Percentiles rank a stretch among this genome's conserved stretches.
Conservation (phyloP, 2,888 invertebrate species). For the Metopia argyrocephala region DNA sequence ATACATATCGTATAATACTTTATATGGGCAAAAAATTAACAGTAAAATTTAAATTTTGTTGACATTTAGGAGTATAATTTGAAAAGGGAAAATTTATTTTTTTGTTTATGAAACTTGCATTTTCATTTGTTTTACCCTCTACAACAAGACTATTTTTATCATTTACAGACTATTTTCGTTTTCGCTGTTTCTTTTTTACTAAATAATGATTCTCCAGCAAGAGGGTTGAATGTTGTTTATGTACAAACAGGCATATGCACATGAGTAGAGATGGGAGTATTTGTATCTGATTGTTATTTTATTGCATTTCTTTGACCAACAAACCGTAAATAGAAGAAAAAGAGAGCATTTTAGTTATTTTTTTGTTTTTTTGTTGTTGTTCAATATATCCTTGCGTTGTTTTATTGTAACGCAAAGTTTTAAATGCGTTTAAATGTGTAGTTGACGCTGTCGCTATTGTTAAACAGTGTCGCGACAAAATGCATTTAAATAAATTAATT, state of each 20-base stretch:
- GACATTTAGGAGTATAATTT: background rate
- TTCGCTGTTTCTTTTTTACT: background rate
- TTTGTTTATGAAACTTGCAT: conserved; percentile 47
- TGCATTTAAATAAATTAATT: conserved; percentile 77
- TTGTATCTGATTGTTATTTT: conserved; percentile 17
- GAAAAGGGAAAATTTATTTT: conserved; percentile 59
- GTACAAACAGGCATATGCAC: background rate
- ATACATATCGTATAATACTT: background rate
- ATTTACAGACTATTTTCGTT: conserved; percentile 1
- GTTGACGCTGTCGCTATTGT: conserved; percentile 57
- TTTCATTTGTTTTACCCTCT: conserved; percentile 54
- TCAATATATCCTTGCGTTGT: conserved; percentile 44
- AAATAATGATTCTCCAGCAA: conserved; percentile 10
- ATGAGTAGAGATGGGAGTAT: background rate
- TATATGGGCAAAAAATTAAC: no score
- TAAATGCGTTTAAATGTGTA: conserved; percentile 10
- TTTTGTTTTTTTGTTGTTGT: no score
- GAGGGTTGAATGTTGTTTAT: conserved; percentile 38
- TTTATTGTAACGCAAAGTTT: conserved; percentile 41
- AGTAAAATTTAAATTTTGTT: no score
- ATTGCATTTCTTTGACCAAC: conserved; percentile 39
- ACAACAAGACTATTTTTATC: background rate
- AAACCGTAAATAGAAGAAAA: background rate
- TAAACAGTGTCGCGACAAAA: conserved; percentile 74
- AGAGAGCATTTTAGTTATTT: conserved; percentile 25